A percentile compares a stretch with the other conserved stretches of the same genome.
These are phyloP conservation scores for Solenodon paradoxus DNA, from an alignment of 2,113 vertebrate species.

Conservation along the genomic window DNA sequence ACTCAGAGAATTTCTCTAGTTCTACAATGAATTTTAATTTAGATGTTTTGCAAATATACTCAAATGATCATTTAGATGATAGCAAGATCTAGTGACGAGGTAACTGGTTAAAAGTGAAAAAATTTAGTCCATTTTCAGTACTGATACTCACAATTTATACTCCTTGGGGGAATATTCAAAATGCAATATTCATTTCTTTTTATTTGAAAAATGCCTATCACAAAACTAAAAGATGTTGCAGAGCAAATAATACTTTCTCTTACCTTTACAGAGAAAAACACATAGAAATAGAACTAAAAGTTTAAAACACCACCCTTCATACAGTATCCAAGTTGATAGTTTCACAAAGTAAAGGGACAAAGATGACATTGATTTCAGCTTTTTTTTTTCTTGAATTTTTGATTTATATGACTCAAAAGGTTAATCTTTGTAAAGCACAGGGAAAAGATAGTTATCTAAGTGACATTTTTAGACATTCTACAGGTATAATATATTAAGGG, in stretches of 20 bases:
- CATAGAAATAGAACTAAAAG: neutral
- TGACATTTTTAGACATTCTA: constrained; percentile 68
- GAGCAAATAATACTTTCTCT: neutral
- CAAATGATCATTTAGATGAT: neutral
- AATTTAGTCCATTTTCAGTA: neutral
- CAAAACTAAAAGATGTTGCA: neutral
- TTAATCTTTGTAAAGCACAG: constrained; percentile 71
- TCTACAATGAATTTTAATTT: neutral
- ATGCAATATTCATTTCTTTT: neutral
- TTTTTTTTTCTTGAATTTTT: constrained; percentile 67
- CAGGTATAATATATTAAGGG: constrained; percentile 56
- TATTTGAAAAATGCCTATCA: neutral
- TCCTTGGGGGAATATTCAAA: neutral
- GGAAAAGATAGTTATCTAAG: constrained; percentile 57
- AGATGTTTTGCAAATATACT: neutral
- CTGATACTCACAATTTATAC: neutral
- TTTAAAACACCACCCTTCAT: constrained; percentile 16
- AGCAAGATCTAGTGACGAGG: neutral
- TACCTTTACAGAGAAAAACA: neutral
- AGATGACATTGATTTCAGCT: constrained; percentile 55
- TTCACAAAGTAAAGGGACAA: constrained; percentile 55
- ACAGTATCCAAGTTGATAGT: constrained; percentile 30
- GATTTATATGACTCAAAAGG: constrained; percentile 75
- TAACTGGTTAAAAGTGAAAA: neutral
- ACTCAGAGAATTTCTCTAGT: neutral